Base-by-base conservation (phyloP, 2,797 vertebrate species). In the Sebastolobus alascanus region DNA sequence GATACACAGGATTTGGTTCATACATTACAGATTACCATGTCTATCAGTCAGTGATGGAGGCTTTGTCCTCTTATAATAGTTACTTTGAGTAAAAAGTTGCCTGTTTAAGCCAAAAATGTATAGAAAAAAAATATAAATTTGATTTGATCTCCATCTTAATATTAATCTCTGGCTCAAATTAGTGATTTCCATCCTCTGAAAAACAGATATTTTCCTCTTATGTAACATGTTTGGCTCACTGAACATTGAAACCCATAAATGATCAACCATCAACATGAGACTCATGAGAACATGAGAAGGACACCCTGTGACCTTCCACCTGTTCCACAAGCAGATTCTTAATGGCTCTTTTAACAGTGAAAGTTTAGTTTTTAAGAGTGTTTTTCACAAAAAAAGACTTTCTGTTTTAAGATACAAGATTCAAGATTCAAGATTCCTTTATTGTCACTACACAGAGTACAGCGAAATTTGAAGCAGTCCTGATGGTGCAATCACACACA, bases 211-310 rank as follows among this genome's bases (percentile, higher is more conserved):
- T 67, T 25, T 56, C 6, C 8, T 46, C 9, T 85, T 81, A 33
- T 77, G 50, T 58, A 77, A 85, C 54, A 67, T 68, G 72, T 67
- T 83, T 71, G 5, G 7, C 66, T 80, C 43, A 63, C 16, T 13
- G 29, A 65, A 25, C 22, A n/a, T 1, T 69, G 27, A 73, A 50
- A 67, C 7, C 37, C 61, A 89, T 90, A 77, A 94, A 91, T 90
- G 87, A 92, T 94, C 85, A 92, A 89, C 84, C 68, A 79, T 87
- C 55, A 75, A 75, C 73, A 79, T 5, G 37, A 80, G 43, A 73
- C 38, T 38, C 3, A 46, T 46, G 14, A 46, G 14, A 46, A 46
- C 43, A 46, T 18, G 29, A 31, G 29, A 46, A 18, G 70, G 9
- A 61, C 58, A 25, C 25, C 63, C 38, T 60, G 18, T 75, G 76